phyloP scores from a whole-genome alignment of 2,888 invertebrate species.

The Eupeodes luniger region DNA sequence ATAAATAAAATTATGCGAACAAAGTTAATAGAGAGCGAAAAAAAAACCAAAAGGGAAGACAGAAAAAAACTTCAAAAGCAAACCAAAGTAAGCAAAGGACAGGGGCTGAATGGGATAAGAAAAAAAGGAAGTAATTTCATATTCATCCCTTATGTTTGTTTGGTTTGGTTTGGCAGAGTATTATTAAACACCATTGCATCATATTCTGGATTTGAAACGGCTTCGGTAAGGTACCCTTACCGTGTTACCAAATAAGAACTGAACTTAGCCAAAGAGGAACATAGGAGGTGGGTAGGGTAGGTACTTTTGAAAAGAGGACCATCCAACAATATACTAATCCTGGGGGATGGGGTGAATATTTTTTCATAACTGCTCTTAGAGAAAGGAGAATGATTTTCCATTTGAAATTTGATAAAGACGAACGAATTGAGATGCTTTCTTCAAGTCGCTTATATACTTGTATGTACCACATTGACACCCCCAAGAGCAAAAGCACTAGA shows the following conservation, averaged over 20 bases:
- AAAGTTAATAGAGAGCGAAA: conserved; percentile 35
- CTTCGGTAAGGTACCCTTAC: background rate
- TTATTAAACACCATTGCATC: conserved; percentile 58
- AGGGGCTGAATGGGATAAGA: background rate
- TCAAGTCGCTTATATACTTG: too few relatives aligned
- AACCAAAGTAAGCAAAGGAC: background rate
- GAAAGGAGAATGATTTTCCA: conserved; percentile 62
- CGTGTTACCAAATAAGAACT: background rate
- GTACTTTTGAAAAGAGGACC: conserved; percentile 25
- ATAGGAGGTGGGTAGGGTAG: background rate
- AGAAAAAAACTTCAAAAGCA: conserved; percentile 31
- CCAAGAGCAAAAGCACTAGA: background rate
- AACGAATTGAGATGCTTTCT: conserved; percentile 22
- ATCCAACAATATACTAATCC: conserved; percentile 45
- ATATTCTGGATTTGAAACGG: conserved; percentile 6
- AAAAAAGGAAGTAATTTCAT: conserved; percentile 58
- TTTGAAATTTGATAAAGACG: conserved; percentile 54
- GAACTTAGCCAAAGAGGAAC: conserved; percentile 4
- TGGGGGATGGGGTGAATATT: conserved; percentile 25
- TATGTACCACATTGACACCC: background rate
- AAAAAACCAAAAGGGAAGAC: background rate
- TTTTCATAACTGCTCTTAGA: conserved; percentile 65
- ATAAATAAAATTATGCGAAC: conserved; percentile 74
- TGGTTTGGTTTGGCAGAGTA: conserved; percentile 20
- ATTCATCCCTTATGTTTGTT: conserved; percentile 72